These are phyloP conservation scores for Colletes gigas DNA, from an alignment of 1,140 invertebrate genomes.

Conservation along the genomic window DNA sequence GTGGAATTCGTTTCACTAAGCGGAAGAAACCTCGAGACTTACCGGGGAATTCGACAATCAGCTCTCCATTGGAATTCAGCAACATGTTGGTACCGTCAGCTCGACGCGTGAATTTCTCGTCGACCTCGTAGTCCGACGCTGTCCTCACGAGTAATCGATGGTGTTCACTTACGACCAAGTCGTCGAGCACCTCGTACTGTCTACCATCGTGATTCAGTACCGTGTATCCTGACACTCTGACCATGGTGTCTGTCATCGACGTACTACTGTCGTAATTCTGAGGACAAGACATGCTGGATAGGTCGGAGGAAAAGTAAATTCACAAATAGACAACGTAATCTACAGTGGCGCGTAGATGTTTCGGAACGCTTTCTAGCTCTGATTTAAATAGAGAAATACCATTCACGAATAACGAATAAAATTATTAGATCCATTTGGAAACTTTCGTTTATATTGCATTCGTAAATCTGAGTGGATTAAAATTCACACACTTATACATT, in stretches of 20 bases:
- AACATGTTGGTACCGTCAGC: slow-evolving; percentile 81
- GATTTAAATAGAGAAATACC: no score
- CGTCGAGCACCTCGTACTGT: slow-evolving; percentile 68
- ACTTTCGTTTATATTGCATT: no score
- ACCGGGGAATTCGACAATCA: slow-evolving; percentile 76
- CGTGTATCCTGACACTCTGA: slow-evolving; percentile 62
- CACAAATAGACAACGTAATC: no score
- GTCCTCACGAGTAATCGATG: slow-evolving; percentile 80
- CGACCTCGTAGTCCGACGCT: slow-evolving; percentile 80
- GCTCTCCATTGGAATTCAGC: slow-evolving; percentile 80
- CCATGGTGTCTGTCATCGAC: slow-evolving; percentile 15
- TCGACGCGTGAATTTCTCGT: slow-evolving; percentile 81
- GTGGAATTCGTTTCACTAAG: not conserved
- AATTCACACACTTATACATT: no score
- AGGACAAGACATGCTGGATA: not conserved
- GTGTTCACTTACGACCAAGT: slow-evolving; percentile 69
- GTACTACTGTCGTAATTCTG: not conserved
- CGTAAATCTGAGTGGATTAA: no score
- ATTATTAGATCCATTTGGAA: no score
- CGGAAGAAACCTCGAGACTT: not conserved
- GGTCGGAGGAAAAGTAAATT: not conserved
- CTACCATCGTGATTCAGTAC: slow-evolving; percentile 70
- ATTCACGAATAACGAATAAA: no score
- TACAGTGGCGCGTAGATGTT: no score
- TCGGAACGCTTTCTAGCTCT: no score